phyloP scores from a whole-genome alignment of 1,140 invertebrate genomes.

The Drosophila neocordata region DNA sequence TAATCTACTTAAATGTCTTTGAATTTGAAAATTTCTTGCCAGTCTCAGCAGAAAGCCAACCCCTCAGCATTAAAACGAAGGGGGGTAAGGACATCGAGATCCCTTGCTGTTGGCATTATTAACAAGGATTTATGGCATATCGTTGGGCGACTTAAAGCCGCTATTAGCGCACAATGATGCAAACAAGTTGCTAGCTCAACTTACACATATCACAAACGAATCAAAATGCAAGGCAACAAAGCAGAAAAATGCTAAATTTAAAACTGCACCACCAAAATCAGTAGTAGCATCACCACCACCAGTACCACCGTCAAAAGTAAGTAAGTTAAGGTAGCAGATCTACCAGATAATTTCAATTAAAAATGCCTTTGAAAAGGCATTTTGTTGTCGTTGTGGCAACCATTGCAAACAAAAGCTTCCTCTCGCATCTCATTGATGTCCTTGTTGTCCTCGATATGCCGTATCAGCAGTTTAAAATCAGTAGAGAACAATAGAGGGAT shows the following conservation, averaged over 20 bases:
- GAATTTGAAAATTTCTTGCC: slow-evolving; percentile 48
- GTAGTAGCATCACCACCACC: neutral
- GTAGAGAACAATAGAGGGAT: neutral
- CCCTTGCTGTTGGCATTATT: slow-evolving; percentile 54
- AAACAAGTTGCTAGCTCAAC: slow-evolving; percentile 54
- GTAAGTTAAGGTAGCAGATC: slow-evolving; percentile 53
- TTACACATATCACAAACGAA: slow-evolving; percentile 43
- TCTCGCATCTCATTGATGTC: slow-evolving; percentile 65
- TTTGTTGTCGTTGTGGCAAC: slow-evolving; percentile 62
- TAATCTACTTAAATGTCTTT: slow-evolving; percentile 82
- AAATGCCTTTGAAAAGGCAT: slow-evolving; percentile 73
- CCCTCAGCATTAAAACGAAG: neutral
- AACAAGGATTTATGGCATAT: slow-evolving; percentile 79
- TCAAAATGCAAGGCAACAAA: slow-evolving; percentile 49
- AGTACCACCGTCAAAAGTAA: neutral
- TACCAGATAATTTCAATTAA: slow-evolving; percentile 77
- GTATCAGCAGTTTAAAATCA: slow-evolving; percentile 78
- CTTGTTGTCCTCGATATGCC: slow-evolving; percentile 54
- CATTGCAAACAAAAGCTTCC: slow-evolving; percentile 42
- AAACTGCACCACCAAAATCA: slow-evolving; percentile 7
- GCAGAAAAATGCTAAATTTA: slow-evolving; percentile 68
- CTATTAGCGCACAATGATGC: slow-evolving; percentile 70
- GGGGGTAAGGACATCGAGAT: neutral
- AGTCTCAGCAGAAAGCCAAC: slow-evolving; percentile 31
- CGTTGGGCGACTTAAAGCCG: slow-evolving; percentile 62